Base-by-base conservation (phyloP, 2,113 vertebrate species). In the Pica pica region DNA sequence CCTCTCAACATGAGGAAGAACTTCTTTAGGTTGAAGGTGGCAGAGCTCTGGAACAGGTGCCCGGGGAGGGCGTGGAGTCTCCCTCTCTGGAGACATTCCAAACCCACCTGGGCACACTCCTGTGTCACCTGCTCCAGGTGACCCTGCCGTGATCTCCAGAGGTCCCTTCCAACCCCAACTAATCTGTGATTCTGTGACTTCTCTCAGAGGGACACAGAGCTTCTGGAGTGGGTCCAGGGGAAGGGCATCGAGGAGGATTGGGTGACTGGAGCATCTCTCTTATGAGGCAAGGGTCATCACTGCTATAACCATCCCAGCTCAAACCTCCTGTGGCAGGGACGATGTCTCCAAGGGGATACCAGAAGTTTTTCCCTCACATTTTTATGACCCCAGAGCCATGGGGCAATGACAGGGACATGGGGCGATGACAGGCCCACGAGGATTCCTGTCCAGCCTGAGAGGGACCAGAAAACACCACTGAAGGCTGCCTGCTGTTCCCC, bases 321-420 rank as follows among this genome's bases (percentile, higher is more conserved):
- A 0, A 61, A 6, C 10, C 26, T 13, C 11, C 7, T 18, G 4
- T 4, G 1, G 23, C 9, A 14, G 10, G 53, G 12, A 46, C 0
- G 1, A 47, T 18, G 4, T 41, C 16, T 31, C 21, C 2, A 0
- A 47, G 10, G 4, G n/a, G 14, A 3, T 9, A 12, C 26, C 1
- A 3, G 42, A 15, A 22, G 10, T 13, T 53, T 61, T 68, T n/a
- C 27, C n/a, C 11, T 28, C 44, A 15, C 6, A 13, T 61, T 44
- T 57, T 6, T 30, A 47, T 31, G 24, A 44, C 19, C 42, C 20
- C 3, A 1, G 18, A 57, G 24, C 41, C 11, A 4, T 0, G 3
- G 35, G 39, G 16, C 8, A 5, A 6, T 26, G 28, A 8, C 7
- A 10, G 23, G 23, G 33, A 26, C 8, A 6, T 1, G 2, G 41